A percentile compares a stretch with the other conserved stretches of the same genome.
phyloP scores from a whole-genome alignment of 2,888 invertebrate genomes.

The Cryptophagus acutangulus region DNA sequence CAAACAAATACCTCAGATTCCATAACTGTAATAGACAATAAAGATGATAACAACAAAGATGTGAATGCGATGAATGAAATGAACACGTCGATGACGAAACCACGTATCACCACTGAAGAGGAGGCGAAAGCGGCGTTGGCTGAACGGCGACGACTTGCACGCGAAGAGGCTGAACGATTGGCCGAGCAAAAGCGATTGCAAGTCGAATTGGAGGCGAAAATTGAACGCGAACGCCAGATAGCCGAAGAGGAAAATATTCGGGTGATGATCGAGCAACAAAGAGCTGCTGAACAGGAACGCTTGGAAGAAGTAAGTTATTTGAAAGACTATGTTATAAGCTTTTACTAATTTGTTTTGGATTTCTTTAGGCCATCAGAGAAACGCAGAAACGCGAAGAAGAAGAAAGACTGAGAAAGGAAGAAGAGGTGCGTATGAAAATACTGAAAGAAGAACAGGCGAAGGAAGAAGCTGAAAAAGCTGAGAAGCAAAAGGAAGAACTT shows the following conservation, averaged over 20 bases:
- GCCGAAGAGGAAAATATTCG: constrained; percentile 82
- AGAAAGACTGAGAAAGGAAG: constrained; percentile 65
- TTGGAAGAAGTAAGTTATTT: constrained; percentile 66
- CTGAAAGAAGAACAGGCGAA: constrained; percentile 74
- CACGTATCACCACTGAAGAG: constrained; percentile 80
- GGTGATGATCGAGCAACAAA: constrained; percentile 72
- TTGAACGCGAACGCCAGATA: constrained; percentile 65
- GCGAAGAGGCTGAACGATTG: constrained; percentile 88
- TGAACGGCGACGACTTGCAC: constrained; percentile 77
- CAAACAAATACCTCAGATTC: constrained; percentile 10
- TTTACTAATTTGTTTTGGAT: constrained; percentile 11
- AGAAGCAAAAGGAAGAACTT: constrained; percentile 75
- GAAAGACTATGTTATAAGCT: no score
- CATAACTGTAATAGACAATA: constrained; percentile 6
- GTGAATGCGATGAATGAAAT: constrained; percentile 37
- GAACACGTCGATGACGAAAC: constrained; percentile 63
- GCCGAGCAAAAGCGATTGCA: constrained; percentile 78
- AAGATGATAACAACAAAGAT: constrained; percentile 19
- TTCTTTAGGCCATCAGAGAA: constrained; percentile 57
- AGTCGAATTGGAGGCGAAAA: constrained; percentile 66
- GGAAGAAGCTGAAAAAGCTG: constrained; percentile 80
- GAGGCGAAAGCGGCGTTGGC: constrained; percentile 92
- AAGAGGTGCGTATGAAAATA: constrained; percentile 58
- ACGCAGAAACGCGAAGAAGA: constrained; percentile 73
- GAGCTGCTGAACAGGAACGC: constrained; percentile 79